Evolutionary conservation across 2,888 invertebrate species (phyloP).

Genomic region (Agrilus mali): DNA sequence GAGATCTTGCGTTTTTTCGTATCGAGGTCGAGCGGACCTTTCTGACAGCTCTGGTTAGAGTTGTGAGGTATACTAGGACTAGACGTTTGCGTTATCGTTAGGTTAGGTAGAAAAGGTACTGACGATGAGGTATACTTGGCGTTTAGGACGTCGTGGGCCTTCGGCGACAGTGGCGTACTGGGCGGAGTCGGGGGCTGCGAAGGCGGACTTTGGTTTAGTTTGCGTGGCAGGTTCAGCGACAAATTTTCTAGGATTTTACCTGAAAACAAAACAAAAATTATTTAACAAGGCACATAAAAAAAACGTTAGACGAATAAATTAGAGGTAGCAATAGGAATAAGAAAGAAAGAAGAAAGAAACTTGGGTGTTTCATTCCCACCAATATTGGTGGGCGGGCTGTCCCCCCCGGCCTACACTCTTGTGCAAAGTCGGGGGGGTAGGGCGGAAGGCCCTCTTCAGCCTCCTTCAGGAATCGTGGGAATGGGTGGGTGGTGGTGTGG

Average conservation of each 20-base stretch:
- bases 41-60: conserved; percentile 16
- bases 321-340: too few species aligned
- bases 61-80: conserved; percentile 30
- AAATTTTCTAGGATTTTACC: conserved; percentile 39
- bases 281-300: not conserved
- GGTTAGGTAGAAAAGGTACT: conserved; percentile 21
- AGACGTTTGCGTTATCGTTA: conserved; percentile 25
- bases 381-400: too few species aligned
- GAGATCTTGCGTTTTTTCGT: conserved; percentile 16
- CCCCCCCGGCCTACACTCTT: too few species aligned
- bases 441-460: too few species aligned
- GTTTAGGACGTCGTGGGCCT: conserved; percentile 17
- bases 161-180: conserved; percentile 36
- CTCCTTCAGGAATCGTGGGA: too few species aligned
- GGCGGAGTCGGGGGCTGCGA: conserved; percentile 40
- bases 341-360: too few species aligned
- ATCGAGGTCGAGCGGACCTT: conserved; percentile 23
- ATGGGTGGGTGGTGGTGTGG: too few species aligned
- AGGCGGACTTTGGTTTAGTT: conserved; percentile 21
- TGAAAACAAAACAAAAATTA: conserved; percentile 20
- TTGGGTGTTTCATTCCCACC: too few species aligned
- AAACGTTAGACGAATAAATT: too few species aligned
- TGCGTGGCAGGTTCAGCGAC: conserved; percentile 21
- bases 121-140: conserved; percentile 17
- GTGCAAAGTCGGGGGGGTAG: too few species aligned